phyloP scores from a whole-genome alignment of 2,888 invertebrate species.

The Melanargia galathea region DNA sequence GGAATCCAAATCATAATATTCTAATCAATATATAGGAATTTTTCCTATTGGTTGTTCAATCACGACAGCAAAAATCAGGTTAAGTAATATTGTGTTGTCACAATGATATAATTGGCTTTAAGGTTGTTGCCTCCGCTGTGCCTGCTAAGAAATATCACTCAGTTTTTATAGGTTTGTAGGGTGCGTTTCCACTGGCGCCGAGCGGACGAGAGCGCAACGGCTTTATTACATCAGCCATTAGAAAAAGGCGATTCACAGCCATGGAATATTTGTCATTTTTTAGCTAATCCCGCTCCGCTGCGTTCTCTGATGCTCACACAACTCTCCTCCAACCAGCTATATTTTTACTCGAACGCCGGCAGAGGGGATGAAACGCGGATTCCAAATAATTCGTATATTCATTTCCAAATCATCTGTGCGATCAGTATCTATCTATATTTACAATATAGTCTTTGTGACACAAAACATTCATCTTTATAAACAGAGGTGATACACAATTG shows the following conservation, averaged over 20 bases:
- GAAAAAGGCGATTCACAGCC: background rate
- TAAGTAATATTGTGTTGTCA: background rate
- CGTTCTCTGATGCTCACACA: too few relatives aligned
- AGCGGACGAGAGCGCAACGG: background rate
- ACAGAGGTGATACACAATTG: too few relatives aligned
- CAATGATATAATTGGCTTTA: slow-evolving; percentile 2
- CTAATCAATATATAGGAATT: too few relatives aligned
- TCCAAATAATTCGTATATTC: too few relatives aligned
- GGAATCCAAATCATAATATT: background rate
- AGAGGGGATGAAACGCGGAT: too few relatives aligned
- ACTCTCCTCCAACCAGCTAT: too few relatives aligned
- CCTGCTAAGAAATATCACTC: slow-evolving; percentile 4
- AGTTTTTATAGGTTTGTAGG: slow-evolving; percentile 1
- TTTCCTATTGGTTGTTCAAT: background rate
- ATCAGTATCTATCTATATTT: too few relatives aligned
- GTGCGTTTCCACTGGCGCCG: background rate
- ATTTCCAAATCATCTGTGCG: too few relatives aligned
- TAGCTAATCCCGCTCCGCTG: background rate
- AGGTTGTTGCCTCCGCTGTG: slow-evolving; percentile 5
- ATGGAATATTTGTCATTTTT: background rate
- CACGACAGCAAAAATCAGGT: background rate
- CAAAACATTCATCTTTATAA: too few relatives aligned
- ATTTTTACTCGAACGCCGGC: too few relatives aligned
- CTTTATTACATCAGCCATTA: background rate
- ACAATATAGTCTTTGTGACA: too few relatives aligned